Percentiles rank a stretch among this genome's conserved stretches.
These are phyloP conservation scores for Mus pahari DNA, from an alignment of 2,113 vertebrate species.

Conservation along the genomic window DNA sequence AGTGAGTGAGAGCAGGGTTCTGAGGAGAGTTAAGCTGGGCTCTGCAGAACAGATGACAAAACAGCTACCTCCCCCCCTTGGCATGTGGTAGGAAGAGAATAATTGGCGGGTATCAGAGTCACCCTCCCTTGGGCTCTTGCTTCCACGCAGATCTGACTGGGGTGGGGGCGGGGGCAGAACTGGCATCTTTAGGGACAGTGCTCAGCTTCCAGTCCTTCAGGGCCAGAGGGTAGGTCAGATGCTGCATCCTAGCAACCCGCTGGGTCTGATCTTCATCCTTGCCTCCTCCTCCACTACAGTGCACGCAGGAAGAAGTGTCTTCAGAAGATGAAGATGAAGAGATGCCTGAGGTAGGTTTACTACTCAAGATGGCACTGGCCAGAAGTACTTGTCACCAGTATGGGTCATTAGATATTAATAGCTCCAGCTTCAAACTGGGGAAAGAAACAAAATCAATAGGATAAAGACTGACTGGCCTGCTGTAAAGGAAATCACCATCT, in stretches of 20 bases:
- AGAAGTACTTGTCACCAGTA: background rate
- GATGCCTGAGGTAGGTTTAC: constrained; percentile 87
- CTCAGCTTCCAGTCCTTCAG: background rate
- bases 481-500: background rate
- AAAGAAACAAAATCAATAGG: background rate
- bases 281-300: constrained; percentile 75
- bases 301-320: constrained; percentile 88
- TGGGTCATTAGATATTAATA: background rate
- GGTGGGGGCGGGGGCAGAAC: too few relatives aligned
- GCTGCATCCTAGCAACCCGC: constrained; percentile 76
- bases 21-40: background rate
- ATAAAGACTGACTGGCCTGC: background rate
- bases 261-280: background rate
- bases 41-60: background rate
- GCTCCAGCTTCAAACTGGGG: background rate
- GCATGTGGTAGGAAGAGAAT: background rate
- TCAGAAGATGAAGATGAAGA: constrained; percentile 91
- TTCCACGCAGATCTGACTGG: background rate
- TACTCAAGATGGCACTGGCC: rapidly evolving
- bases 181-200: background rate
- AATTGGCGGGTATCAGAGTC: background rate
- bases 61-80: background rate
- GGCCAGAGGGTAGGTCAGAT: background rate
- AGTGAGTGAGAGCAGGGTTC: background rate
- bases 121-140: background rate